phyloP scores from a whole-genome alignment of 2,113 vertebrate species.

The Oceanodroma tethys region DNA sequence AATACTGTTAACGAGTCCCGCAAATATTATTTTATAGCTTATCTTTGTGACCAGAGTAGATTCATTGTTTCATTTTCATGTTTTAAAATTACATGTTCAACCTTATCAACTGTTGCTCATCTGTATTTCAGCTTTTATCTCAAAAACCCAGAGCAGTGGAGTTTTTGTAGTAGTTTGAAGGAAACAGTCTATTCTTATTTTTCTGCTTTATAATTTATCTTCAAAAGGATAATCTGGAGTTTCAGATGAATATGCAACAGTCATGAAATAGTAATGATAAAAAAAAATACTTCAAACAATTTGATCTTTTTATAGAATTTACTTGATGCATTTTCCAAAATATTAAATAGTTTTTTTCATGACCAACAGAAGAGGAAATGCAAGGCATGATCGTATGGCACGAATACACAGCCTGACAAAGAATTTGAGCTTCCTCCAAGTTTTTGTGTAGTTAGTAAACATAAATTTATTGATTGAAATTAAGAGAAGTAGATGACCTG shows the following conservation, averaged over 20 bases:
- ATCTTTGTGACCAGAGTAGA: not conserved
- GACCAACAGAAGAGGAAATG: not conserved
- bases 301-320: not conserved
- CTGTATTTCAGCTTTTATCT: not conserved
- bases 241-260: not conserved
- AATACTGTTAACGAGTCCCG: not conserved
- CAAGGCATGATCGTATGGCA: rapidly evolving
- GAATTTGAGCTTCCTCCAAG: not conserved
- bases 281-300: not conserved
- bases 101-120: not conserved
- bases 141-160: not conserved
- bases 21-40: not conserved
- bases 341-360: not conserved
- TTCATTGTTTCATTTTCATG: not conserved
- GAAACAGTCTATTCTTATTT: not conserved
- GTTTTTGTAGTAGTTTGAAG: not conserved
- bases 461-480: not conserved
- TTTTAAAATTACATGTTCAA: not conserved
- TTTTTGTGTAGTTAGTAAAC: not conserved
- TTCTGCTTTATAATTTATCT: not conserved
- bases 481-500: not conserved
- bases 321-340: not conserved
- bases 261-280: not conserved
- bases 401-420: not conserved
- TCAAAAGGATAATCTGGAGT: not conserved